A percentile compares a stretch with the other conserved stretches of the same genome.
phyloP scores from a whole-genome alignment of 37 sponge, comb jelly and placozoan species.

The Axinella damicornis region DNA sequence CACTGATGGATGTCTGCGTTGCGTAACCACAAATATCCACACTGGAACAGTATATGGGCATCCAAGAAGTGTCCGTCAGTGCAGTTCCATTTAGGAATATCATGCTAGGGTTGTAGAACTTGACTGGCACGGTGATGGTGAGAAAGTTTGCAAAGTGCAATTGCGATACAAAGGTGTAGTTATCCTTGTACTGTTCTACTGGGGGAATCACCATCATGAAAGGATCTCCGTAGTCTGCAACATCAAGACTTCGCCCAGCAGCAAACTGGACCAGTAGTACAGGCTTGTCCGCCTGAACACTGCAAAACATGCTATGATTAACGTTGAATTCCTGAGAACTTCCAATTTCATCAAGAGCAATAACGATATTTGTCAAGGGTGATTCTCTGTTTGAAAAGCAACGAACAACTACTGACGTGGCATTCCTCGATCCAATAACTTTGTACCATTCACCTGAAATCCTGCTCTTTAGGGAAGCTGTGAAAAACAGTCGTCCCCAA shows the following conservation, averaged over 20 bases:
- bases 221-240: conserved; percentile 34
- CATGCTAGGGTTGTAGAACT: neutral
- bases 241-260: conserved; percentile 26
- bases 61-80: neutral
- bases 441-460: too few relatives aligned
- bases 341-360: neutral
- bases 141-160: conserved; percentile 2
- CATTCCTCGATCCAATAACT: too few relatives aligned
- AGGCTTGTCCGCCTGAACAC: conserved; percentile 32
- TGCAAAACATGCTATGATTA: conserved; percentile 13
- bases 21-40: conserved; percentile 23
- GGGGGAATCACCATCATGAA: conserved; percentile 59
- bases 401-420: too few relatives aligned
- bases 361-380: too few relatives aligned
- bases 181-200: conserved; percentile 35
- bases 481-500: conserved; percentile 55
- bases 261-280: conserved; percentile 54
- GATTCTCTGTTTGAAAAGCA: too few relatives aligned
- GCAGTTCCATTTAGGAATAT: conserved; percentile 7
- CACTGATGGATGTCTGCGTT: neutral
- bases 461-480: neutral
- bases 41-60: conserved; percentile 12
- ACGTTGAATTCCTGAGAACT: conserved; percentile 11
- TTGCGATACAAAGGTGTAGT: conserved; percentile 4
- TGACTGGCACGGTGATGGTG: conserved; percentile 10